Percentiles rank a stretch among this genome's conserved stretches.
Conservation (phyloP, 1,140 invertebrate species). For the Drosophila subobscura region DNA sequence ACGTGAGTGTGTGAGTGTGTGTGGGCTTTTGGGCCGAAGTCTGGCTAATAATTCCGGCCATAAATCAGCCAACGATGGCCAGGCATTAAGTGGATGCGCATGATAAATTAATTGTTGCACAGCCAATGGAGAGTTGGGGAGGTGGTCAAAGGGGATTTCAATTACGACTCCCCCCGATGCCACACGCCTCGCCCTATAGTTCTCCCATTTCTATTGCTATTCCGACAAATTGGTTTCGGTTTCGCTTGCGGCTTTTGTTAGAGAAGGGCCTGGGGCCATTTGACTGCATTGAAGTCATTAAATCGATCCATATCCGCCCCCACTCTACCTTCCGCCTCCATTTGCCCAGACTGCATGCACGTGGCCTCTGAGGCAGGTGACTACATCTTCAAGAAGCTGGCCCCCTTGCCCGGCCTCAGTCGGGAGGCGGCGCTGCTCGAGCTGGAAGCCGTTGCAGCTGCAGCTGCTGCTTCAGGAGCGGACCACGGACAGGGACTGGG, state of each 20-base stretch:
- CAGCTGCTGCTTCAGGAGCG: constrained; percentile 25
- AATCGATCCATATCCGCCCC: background rate
- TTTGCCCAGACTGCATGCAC: constrained; percentile 90
- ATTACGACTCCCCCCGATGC: constrained; percentile 32
- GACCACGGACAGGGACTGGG: constrained; percentile 60
- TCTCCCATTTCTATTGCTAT: constrained; percentile 41
- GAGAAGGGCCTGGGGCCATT: constrained; percentile 2
- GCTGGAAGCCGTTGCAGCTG: constrained; percentile 39
- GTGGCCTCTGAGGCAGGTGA: constrained; percentile 92
- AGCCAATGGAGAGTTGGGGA: constrained; percentile 4
- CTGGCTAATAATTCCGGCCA: constrained; percentile 68
- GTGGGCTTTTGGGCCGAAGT: constrained; percentile 31
- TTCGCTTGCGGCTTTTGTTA: constrained; percentile 15
- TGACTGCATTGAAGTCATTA: constrained; percentile 47
- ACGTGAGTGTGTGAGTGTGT: constrained; percentile 2
- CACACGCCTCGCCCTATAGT: background rate
- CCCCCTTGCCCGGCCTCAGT: constrained; percentile 41
- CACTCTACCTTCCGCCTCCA: background rate
- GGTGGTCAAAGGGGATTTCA: constrained; percentile 54
- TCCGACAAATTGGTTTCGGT: constrained; percentile 58
- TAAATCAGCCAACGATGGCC: constrained; percentile 72
- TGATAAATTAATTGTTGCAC: constrained; percentile 74
- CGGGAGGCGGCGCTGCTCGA: constrained; percentile 52
- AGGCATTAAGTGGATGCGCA: constrained; percentile 69
- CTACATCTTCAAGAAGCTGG: constrained; percentile 89